Conservation (phyloP, 2,888 invertebrate genomes). For the Seira sanloemensis region DNA sequence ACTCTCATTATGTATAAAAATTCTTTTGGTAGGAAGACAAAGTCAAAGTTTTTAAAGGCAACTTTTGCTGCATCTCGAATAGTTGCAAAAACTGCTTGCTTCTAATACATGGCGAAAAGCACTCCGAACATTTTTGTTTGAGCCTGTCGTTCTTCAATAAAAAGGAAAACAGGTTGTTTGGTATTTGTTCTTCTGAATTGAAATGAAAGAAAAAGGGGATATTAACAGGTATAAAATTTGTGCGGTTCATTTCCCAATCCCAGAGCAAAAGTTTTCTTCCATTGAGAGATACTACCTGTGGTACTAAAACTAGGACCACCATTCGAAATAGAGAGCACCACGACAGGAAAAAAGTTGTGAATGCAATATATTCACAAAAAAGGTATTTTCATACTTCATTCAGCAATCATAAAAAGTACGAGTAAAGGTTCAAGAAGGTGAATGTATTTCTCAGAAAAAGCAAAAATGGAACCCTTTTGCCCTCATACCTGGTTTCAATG, state of each 20-base stretch:
- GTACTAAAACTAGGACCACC: neutral
- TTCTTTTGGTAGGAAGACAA: too few relatives aligned
- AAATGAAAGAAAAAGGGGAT: constrained; percentile 14
- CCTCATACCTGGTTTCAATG: neutral
- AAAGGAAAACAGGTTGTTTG: constrained; percentile 54
- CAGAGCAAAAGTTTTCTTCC: neutral
- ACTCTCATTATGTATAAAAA: too few relatives aligned
- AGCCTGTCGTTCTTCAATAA: constrained; percentile 34
- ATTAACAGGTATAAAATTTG: constrained; percentile 12
- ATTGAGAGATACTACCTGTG: neutral
- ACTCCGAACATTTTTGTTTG: neutral
- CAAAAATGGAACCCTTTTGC: neutral
- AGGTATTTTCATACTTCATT: constrained; percentile 12
- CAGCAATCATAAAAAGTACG: neutral
- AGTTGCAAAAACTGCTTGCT: too few relatives aligned
- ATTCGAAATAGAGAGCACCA: neutral
- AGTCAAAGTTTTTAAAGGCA: too few relatives aligned
- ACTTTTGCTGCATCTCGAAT: too few relatives aligned
- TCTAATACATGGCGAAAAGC: too few relatives aligned
- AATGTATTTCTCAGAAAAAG: constrained; percentile 2
- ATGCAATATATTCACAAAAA: neutral
- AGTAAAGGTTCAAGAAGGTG: neutral
- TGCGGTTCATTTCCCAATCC: constrained; percentile 12
- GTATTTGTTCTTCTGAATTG: constrained; percentile 20
- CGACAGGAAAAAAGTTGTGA: neutral